These are phyloP conservation scores for Sminthurinus signatus DNA, from an alignment of 1,140 invertebrate species.

Conservation along the genomic window DNA sequence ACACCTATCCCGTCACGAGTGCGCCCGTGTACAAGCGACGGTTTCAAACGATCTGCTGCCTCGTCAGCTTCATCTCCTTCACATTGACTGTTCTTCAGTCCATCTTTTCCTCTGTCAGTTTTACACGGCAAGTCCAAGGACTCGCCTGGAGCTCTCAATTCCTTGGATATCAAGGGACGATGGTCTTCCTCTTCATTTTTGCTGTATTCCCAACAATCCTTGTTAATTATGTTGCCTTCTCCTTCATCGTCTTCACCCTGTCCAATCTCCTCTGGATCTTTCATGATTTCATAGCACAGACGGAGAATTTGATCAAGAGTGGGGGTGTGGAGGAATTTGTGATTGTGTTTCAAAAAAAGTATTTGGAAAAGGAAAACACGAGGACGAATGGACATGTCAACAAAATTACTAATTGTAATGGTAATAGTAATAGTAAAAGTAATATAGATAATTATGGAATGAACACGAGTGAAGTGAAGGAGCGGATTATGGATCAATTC, in stretches of 20 bases:
- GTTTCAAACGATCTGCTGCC: too few relatives aligned
- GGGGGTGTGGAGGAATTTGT: neutral
- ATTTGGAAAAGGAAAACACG: neutral
- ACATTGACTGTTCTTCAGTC: too few relatives aligned
- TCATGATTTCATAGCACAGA: conserved; percentile 26
- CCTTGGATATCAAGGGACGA: too few relatives aligned
- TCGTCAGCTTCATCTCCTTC: too few relatives aligned
- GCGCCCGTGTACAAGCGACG: conserved; percentile 12
- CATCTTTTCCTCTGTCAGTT: neutral
- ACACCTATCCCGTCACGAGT: conserved; percentile 18
- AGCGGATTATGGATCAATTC: neutral
- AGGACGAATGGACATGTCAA: too few relatives aligned
- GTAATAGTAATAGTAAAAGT: too few relatives aligned
- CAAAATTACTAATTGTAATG: too few relatives aligned
- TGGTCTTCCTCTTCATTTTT: conserved; percentile 18
- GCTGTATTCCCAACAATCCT: conserved; percentile 13
- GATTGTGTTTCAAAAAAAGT: neutral
- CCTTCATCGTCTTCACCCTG: conserved; percentile 25
- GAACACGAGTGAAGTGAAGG: too few relatives aligned
- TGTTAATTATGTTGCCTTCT: conserved; percentile 23
- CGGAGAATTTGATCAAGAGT: conserved; percentile 21
- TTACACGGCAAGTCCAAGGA: too few relatives aligned
- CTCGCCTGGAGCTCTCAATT: too few relatives aligned
- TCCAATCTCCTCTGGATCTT: conserved; percentile 31
- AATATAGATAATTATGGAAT: too few relatives aligned